Base-by-base conservation (phyloP, 2,888 invertebrate species). In the Drosophila neonasuta region DNA sequence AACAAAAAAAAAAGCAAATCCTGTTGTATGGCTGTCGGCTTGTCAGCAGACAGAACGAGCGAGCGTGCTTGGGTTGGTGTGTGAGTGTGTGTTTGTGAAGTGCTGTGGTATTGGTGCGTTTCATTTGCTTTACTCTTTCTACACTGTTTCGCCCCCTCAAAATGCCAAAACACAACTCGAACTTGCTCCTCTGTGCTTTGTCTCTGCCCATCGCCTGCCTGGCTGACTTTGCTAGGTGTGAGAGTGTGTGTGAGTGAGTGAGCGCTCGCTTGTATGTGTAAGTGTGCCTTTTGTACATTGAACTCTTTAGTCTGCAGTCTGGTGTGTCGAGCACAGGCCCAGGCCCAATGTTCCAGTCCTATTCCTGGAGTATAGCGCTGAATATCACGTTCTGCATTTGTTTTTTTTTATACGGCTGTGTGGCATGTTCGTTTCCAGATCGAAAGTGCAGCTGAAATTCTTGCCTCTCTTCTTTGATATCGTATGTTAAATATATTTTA, bases 121-220 rank as follows among this genome's bases (percentile, higher is more conserved):
- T 82, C 59, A 64, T 82, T 83, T 80, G 56, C 74, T 66, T 64
- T 76, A 63, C 72, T 73, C 76, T 75, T 70, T 71, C 57, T 60
- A 59, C 56, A 39, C 65, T 68, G 74, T 66, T 81, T 81, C 71
- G 82, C 80, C 76, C 74, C 74, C 68, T 63, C 60, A 68, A 73
- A 69, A 64, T 82, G 59, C 72, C 83, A 83, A 81, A 81, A 86
- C 80, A 83, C 71, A 86, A 80, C 75, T 83, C 80, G 58, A 81
- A 86, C 83, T 83, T 73, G 80, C 36, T 36, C 36, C 81, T 85
- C 74, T 71, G 64, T 75, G 75, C 86, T 86, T 77, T 83, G 84
- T 36, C n/a, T 81, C 64, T 71, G 68, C 66, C 64, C 71, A 63
- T 79, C 56, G 75, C 68, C 42, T 44, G 44, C 54, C 82, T 77